Evolutionary conservation across 2,113 vertebrate species (phyloP).

Genomic region (Marmota flaviventris): DNA sequence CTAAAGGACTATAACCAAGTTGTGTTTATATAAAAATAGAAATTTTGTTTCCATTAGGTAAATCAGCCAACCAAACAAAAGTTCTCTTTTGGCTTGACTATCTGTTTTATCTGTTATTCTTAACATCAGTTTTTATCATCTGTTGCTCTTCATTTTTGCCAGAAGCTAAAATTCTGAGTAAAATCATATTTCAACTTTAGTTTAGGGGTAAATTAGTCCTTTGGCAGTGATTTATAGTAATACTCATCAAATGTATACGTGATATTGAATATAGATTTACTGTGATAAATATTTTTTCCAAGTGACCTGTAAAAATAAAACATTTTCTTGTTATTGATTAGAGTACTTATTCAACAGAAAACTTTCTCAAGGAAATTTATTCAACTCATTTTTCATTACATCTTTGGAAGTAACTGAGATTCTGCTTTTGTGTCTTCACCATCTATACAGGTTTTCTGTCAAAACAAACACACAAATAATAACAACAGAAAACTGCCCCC

Average conservation of each 20-base stretch:
- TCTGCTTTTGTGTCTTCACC: not conserved
- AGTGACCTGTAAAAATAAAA: not conserved
- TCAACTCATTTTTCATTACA: not conserved
- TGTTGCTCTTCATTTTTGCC: not conserved
- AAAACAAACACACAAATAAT: not conserved
- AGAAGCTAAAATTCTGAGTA: not conserved
- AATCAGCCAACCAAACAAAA: not conserved
- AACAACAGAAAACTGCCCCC: not conserved
- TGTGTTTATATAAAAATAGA: not conserved
- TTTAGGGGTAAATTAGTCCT: not conserved
- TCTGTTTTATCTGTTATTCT: not conserved
- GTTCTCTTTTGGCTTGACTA: not conserved
- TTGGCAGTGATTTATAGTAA: not conserved
- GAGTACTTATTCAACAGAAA: not conserved
- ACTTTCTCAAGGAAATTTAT: not conserved
- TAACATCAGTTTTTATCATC: not conserved
- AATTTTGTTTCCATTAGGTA: not conserved
- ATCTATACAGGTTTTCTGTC: not conserved
- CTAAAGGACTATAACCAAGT: not conserved
- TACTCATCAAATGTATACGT: not conserved
- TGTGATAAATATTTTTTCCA: not conserved
- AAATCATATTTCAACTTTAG: not conserved
- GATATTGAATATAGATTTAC: not conserved
- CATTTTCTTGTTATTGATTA: not conserved
- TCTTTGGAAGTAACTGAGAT: not conserved